Conservation (phyloP, 2,113 vertebrate genomes). For the Epinephelus moara region DNA sequence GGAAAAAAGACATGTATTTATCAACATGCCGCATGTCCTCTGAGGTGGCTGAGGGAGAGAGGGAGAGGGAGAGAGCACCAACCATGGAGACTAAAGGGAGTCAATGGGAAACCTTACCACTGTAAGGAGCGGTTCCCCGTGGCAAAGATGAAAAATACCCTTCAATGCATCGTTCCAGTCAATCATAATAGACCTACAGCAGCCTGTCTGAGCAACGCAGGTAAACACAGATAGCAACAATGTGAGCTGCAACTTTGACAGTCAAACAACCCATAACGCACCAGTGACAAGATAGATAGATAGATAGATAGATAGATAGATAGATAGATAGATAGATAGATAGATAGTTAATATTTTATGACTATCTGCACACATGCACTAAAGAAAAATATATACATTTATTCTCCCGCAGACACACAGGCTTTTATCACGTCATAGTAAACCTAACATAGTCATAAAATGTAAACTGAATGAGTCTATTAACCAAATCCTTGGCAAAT, state of each 20-base stretch:
- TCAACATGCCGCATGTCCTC: constrained; percentile 67
- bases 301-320: constrained; percentile 56
- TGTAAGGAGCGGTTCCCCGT: constrained; percentile 79
- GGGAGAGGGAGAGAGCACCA: constrained; percentile 58
- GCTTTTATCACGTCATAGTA: constrained; percentile 24
- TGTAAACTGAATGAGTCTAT: constrained; percentile 53
- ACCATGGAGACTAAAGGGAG: constrained; percentile 61
- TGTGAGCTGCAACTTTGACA: constrained; percentile 64
- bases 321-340: constrained; percentile 15
- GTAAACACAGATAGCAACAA: constrained; percentile 85
- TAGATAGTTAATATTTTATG: constrained; percentile 3
- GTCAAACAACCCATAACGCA: constrained; percentile 24
- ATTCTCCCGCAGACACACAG: constrained; percentile 6
- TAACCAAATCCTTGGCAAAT: constrained; percentile 47
- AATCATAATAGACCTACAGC: constrained; percentile 84
- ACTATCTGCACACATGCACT: constrained; percentile 16
- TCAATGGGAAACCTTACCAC: constrained; percentile 78
- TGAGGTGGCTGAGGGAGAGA: constrained; percentile 51
- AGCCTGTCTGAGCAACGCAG: constrained; percentile 83
- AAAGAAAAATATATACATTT: background rate
- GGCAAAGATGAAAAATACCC: constrained; percentile 84
- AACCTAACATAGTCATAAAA: constrained; percentile 39
- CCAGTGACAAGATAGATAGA: constrained; percentile 48
- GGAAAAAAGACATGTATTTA: constrained; percentile 77
- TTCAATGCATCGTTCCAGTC: constrained; percentile 83